Base-by-base conservation (phyloP, 2,113 vertebrate species). In the Ceyx cyanopectus region DNA sequence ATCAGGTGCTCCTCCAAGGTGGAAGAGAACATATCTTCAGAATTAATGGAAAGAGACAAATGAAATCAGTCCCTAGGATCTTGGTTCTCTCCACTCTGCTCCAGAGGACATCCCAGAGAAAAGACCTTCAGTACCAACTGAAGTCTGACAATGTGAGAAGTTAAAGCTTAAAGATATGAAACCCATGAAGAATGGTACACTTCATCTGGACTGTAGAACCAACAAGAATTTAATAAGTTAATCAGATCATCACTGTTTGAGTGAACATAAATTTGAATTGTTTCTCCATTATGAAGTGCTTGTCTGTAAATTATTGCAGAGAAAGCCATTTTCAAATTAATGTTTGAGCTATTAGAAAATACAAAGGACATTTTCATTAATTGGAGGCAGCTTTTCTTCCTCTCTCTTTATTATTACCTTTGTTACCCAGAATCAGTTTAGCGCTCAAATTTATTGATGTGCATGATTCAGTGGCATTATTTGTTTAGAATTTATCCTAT, bases 191-290 rank as follows among this genome's bases (percentile, higher is more conserved):
- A 98, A 98, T 94, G 93, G 95, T 91, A 80, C 53, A 94, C 95
- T 97, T 98, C 94, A 96, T 95, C 90, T 81, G 95, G 94, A 94
- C 81, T 95, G 89, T 97, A 97, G 97, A 97, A 98, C 98, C 97
- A 98, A 98, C 97, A 97, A 98, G 96, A 97, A 98, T 98, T 97
- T 97, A 98, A 98, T 98, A 97, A 97, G 97, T 97, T 98, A 98
- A 98, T 98, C 97, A 97, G 97, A 98, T 98, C 97, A 98, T 97
- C 96, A 96, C 80, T 43, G 0, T 97, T 96, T 72, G 77, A 93
- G 90, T 97, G 97, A 96, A 96, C 97, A 98, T 98, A 97, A 97
- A 98, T 98, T 98, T 97, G 97, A 98, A 98, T 98, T 98, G 97
- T 98, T 98, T 97, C 97, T 84, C 89, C 96, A 98, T 98, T 98